Conservation (phyloP, 2,113 vertebrate genomes). For the Brienomyrus brachyistius region DNA sequence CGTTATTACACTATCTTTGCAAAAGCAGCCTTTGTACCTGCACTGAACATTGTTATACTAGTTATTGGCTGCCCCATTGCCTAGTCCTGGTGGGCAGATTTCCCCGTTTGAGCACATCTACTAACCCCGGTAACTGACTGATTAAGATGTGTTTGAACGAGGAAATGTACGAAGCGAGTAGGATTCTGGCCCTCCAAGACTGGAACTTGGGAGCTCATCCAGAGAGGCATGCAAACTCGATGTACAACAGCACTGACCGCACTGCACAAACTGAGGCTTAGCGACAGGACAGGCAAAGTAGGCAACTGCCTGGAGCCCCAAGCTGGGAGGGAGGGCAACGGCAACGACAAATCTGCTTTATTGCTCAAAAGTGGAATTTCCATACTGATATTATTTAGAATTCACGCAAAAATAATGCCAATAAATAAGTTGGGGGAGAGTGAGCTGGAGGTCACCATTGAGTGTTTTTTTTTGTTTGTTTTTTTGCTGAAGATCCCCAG, state of each 20-base stretch:
- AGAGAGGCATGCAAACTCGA: neutral
- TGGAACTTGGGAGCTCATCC: neutral
- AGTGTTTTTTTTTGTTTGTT: neutral
- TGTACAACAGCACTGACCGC: neutral
- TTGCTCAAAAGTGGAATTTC: neutral
- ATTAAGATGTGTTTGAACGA: neutral
- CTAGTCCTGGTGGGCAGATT: neutral
- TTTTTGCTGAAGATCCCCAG: neutral
- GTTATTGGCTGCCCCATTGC: neutral
- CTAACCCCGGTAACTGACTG: neutral
- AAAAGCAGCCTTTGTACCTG: neutral
- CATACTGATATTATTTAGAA: neutral
- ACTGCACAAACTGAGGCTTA: neutral
- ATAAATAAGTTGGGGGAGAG: neutral
- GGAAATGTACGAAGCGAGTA: neutral
- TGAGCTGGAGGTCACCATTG: neutral
- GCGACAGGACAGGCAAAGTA: neutral
- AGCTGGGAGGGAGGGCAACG: neutral
- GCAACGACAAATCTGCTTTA: neutral
- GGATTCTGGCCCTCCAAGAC: neutral
- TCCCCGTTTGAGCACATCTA: neutral
- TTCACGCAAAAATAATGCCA: neutral
- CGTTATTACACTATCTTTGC: no score
- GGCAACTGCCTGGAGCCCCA: neutral
- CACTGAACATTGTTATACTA: neutral